Conservation (phyloP, 2,888 invertebrate genomes). For the Pelosia muscerda region DNA sequence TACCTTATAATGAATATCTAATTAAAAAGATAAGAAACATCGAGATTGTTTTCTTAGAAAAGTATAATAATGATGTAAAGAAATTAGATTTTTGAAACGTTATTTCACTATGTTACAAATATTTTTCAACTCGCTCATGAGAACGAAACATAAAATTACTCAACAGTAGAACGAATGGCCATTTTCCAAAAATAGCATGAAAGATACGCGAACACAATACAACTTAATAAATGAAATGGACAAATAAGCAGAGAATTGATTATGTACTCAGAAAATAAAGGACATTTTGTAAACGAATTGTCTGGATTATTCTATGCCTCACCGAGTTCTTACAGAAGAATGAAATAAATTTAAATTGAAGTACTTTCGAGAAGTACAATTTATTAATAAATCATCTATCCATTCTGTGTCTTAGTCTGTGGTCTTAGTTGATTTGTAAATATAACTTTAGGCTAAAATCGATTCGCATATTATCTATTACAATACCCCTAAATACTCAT, state of each 20-base stretch:
- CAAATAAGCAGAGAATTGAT: constrained; percentile 29
- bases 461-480: neutral
- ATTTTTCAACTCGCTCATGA: neutral
- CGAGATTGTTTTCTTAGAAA: neutral
- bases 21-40: too few relatives aligned
- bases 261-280: constrained; percentile 20
- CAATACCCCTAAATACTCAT: neutral
- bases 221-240: constrained; percentile 28
- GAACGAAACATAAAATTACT: neutral
- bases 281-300: constrained; percentile 10
- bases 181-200: neutral
- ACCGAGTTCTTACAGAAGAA: constrained; percentile 4
- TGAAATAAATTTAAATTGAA: constrained; percentile 5
- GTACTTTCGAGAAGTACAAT: too few relatives aligned
- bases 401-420: too few relatives aligned
- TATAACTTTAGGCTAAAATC: neutral
- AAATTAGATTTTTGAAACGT: neutral
- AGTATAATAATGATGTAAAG: neutral
- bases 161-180: neutral
- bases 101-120: neutral
- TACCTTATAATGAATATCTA: too few relatives aligned
- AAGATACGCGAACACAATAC: constrained; percentile 4
- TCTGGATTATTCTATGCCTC: constrained; percentile 10
- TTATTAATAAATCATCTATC: too few relatives aligned
- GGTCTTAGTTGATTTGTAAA: neutral